Evolutionary conservation across 2,888 invertebrate species (phyloP), one percentile per base, ranked within the genome.

Genomic region (Dione vanillae): DNA sequence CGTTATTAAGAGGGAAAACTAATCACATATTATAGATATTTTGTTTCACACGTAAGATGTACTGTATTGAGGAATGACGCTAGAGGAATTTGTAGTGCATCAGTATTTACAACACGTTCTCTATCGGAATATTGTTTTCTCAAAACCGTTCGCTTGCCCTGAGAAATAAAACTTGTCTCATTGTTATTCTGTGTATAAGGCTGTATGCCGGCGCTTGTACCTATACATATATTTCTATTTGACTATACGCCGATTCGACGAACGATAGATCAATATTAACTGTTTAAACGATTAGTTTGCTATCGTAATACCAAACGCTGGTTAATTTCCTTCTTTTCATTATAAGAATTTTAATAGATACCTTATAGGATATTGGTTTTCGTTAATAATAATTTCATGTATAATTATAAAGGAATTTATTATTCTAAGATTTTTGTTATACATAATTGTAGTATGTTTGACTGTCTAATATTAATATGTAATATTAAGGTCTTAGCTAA

Each of bases 101-200:
- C 88, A 83, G 85, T 86, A 92, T 89, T 88, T 85, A 75, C 82
- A 79, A 67, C 76, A 81, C 88, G 87, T 87, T 78, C 75, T 47
- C 78, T 84, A 88, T 89, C 80, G 85, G 90, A 88, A 91, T 83
- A 91, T 91, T 86, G 90, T 92, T 88, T 91, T 91, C 91, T 90
- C 82, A 89, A 92, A 91, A 92, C 89, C 86, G 90, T 91, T 90
- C 85, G 89, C 86, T 83, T 82, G 86, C 83, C 85, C 85, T 86
- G 89, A 88, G 91, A 90, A 92, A 85, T 79, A 82, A 83, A 83
- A 79, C 79, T 78, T 76, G 76, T 71, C 80, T 83, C 80, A 87
- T 92, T 91, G 80, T 80, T 84, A 92, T 91, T 90, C 91, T 80
- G 73, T 71, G 73, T 76, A 69, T 75, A 76, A 72, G 71, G 74